Base-by-base conservation (phyloP, 2,113 vertebrate species). In the Phocoena sinus region DNA sequence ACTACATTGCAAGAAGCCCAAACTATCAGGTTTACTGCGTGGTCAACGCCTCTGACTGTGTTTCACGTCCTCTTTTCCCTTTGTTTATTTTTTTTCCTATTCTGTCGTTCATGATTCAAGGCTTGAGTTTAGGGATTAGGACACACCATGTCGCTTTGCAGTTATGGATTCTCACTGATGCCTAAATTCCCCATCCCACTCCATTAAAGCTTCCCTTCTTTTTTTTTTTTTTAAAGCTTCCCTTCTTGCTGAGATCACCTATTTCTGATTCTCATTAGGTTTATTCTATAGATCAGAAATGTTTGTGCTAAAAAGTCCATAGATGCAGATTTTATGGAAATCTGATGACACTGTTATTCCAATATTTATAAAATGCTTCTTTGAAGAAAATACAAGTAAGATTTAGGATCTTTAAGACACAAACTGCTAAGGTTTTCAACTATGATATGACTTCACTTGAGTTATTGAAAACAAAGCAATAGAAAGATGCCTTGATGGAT, bases 381-480 rank as follows among this genome's bases (percentile, higher is more conserved):
- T 94, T 50, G 50, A 63, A 92, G 31, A 79, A 83, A 95, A 73
- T 63, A 15, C 82, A 84, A 92, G 62, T 73, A 15, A 70, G n/a
- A 95, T 76, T 18, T 53, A 50, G n/a, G 20, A 85, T 70, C 77
- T 85, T 94, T 71, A 74, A 87, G 91, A 58, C n/a, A 96, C 50
- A 67, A 77, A 6, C 68, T 58, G 68, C 28, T 87, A 36, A 63
- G n/a, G n/a, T 92, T 94, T 62, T 94, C 85, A 94, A 62, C 36
- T 89, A 36, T 26, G 8, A 76, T 77, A 70, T 2, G 56, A 91
- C 20, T 89, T 93, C 68, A 62, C 33, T 68, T 79, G 71, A 95
- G 56, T 77, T 97, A 97, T 11, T 95, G 67, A 98, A 95, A 89
- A 79, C 60, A 97, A 68, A 87, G 92, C 47, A 96, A 96, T 50